Conservation (phyloP, 2,888 invertebrate species). For the Dendrolimus pini region DNA sequence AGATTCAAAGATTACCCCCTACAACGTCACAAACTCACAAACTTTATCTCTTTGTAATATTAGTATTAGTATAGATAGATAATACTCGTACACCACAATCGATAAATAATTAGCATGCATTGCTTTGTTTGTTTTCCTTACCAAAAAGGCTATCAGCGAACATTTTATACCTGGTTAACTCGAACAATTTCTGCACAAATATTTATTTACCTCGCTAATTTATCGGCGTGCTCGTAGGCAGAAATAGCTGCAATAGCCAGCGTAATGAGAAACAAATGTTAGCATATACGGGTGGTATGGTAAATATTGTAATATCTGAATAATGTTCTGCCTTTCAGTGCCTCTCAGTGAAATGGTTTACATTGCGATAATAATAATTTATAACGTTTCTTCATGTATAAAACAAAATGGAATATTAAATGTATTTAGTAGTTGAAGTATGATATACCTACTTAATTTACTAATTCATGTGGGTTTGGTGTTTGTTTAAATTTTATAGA, state of each 20-base stretch:
- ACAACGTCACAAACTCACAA: too few relatives aligned
- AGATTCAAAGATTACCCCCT: too few relatives aligned
- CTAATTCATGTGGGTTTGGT: too few relatives aligned
- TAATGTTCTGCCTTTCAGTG: slow-evolving; percentile 10
- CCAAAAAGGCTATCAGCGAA: background rate
- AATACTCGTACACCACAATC: too few relatives aligned
- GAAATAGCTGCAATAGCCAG: slow-evolving; percentile 15
- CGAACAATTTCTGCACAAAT: slow-evolving; percentile 12
- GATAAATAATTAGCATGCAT: too few relatives aligned
- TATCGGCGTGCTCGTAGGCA: slow-evolving; percentile 15
- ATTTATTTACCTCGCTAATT: slow-evolving; percentile 21
- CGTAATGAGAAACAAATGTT: slow-evolving; percentile 51
- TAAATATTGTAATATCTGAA: slow-evolving; percentile 32
- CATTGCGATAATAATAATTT: slow-evolving; percentile 2
- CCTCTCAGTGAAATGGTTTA: slow-evolving; percentile 14
- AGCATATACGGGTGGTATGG: slow-evolving; percentile 25
- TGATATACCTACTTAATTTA: too few relatives aligned
- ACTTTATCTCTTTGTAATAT: too few relatives aligned
- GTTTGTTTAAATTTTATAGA: too few relatives aligned
- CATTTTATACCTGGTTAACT: slow-evolving; percentile 2
- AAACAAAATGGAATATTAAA: background rate
- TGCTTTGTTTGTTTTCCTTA: background rate
- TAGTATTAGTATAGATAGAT: too few relatives aligned
- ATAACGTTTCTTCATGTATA: background rate
- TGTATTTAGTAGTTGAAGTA: background rate